Conservation (phyloP, 2,113 vertebrate species). For the Hippopotamus amphibius region DNA sequence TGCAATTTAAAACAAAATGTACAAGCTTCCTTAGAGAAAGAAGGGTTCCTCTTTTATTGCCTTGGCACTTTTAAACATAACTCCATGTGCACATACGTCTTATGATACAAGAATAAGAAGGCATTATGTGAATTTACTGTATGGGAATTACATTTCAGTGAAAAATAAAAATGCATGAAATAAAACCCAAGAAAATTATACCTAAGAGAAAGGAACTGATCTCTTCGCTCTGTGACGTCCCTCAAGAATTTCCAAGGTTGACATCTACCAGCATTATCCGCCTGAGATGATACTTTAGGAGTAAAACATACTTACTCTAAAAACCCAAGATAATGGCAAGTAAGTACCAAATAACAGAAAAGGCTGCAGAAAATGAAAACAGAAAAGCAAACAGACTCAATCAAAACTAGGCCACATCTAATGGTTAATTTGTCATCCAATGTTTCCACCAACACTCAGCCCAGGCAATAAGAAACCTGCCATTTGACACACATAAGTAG, state of each 20-base stretch:
- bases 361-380: not conserved
- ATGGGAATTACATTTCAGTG: not conserved
- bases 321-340: not conserved
- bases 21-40: not conserved
- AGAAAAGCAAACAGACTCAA: not conserved
- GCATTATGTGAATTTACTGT: not conserved
- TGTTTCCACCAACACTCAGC: not conserved
- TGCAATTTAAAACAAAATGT: slow-evolving; percentile 23
- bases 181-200: not conserved
- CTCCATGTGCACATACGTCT: not conserved
- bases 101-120: not conserved
- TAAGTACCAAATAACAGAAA: not conserved
- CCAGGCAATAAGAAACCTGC: not conserved
- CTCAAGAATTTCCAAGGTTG: not conserved
- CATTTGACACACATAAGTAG: not conserved
- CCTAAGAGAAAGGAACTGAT: not conserved
- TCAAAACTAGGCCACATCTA: not conserved
- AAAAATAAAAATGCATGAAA: not conserved
- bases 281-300: not conserved
- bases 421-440: not conserved
- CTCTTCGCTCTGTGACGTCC: not conserved
- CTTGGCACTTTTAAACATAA: slow-evolving; percentile 51
- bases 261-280: not conserved
- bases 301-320: not conserved
- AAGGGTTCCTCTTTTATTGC: not conserved